phyloP scores from a whole-genome alignment of 2,888 invertebrate genomes.

The Bimastos eiseni region DNA sequence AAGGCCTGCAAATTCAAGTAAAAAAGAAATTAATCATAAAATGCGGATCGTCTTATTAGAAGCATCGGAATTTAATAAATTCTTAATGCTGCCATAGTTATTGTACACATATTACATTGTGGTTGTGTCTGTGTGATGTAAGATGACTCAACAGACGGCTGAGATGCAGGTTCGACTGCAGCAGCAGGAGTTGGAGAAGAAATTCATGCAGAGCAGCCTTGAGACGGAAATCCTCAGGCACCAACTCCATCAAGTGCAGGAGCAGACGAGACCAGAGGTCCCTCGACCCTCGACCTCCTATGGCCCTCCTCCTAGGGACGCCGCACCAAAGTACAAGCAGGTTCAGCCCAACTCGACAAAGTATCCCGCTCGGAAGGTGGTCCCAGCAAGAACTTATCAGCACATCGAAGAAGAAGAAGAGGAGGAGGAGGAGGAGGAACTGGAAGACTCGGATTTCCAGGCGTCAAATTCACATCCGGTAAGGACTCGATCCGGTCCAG shows the following conservation, averaged over 20 bases:
- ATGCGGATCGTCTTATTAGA: too few relatives aligned
- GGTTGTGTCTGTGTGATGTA: not conserved
- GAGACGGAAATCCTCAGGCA: constrained; percentile 52
- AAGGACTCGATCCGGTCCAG: not conserved
- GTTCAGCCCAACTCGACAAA: not conserved
- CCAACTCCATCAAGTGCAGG: constrained; percentile 43
- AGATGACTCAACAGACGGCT: constrained; percentile 46
- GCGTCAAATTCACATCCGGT: not conserved
- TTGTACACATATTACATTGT: too few relatives aligned
- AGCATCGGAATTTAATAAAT: too few relatives aligned
- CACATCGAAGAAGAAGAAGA: constrained; percentile 3
- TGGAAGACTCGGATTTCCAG: not conserved
- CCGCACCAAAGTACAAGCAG: not conserved
- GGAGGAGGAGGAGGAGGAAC: not conserved
- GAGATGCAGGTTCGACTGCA: constrained; percentile 74
- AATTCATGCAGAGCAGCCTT: constrained; percentile 78
- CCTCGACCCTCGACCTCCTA: not conserved
- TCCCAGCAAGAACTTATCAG: not conserved
- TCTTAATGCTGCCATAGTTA: too few relatives aligned
- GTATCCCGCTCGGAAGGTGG: not conserved
- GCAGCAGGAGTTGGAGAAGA: constrained; percentile 88
- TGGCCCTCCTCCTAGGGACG: not conserved
- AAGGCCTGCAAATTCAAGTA: too few relatives aligned
- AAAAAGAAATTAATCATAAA: too few relatives aligned
- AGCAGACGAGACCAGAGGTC: not conserved